Base-by-base conservation (phyloP, 2,888 invertebrate genomes). In the Smittia sp. region DNA sequence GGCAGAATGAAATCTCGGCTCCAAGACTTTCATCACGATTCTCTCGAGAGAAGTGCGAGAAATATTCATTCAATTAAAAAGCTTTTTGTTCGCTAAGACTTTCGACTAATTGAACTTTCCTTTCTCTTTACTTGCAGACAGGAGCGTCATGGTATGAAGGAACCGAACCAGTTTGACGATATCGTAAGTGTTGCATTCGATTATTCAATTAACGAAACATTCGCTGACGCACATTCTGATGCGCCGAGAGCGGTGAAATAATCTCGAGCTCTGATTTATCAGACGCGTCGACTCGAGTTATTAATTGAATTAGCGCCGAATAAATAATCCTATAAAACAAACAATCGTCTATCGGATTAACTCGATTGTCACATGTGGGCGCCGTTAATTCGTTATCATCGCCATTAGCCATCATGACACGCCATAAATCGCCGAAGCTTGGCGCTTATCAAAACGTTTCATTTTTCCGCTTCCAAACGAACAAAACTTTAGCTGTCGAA, bases 91-190 rank as follows among this genome's bases (percentile, higher is more conserved):
- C n/a, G n/a, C 38, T 6, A 46, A 46, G 46, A 13, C 46, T 46
- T 11, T n/a, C 15, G 15, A 46, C 15, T 46, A 11, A 46, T 11
- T 46, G 46, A 46, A n/a, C 15, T 46, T 11, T 46, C n/a, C 46
- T 13, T n/a, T 77, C 76, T 79, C 80, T 79, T 78, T 83, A 80
- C 79, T 89, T 88, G 75, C 86, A 90, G 90, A 88, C 85, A 87
- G 86, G 85, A 87, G 87, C 84, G 90, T 88, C 87, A 90, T 90
- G 90, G 89, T 89, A 90, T 90, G 90, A 90, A 90, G 90, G 90
- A 90, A 87, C 90, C 90, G 85, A 90, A 89, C 86, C 88, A 89
- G 85, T 88, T 90, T 85, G 89, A 89, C 86, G 90, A 90, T 87
- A 87, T 89, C 89, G 90, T 90, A 85, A 85, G 90, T 86, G 76